Evolutionary conservation across 2,113 vertebrate species (phyloP).

Genomic region (Caranx ignobilis): DNA sequence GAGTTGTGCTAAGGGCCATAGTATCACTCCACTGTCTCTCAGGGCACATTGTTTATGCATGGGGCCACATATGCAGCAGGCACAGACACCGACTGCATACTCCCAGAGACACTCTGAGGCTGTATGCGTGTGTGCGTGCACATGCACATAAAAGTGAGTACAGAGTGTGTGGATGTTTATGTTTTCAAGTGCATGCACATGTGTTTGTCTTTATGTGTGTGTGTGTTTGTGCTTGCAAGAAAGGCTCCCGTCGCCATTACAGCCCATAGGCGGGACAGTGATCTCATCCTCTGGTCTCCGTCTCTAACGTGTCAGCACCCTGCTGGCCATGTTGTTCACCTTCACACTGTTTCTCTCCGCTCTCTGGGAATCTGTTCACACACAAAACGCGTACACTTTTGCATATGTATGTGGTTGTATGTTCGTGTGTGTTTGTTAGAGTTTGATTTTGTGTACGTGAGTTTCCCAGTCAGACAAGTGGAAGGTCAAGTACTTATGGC

Average conservation of each 20-base stretch:
- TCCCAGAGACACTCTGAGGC: slow-evolving; percentile 65
- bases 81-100: slow-evolving; percentile 68
- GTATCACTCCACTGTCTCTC: slow-evolving; percentile 80
- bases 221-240: slow-evolving; percentile 14
- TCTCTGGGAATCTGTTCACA: slow-evolving; percentile 47
- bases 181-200: slow-evolving; percentile 35
- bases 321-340: slow-evolving; percentile 68
- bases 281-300: slow-evolving; percentile 69
- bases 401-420: slow-evolving; percentile 58
- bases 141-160: slow-evolving; percentile 38
- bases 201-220: slow-evolving; percentile 20
- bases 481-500: slow-evolving; percentile 73
- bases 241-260: slow-evolving; percentile 31
- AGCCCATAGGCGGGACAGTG: slow-evolving; percentile 60
- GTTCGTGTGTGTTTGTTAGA: slow-evolving; percentile 28
- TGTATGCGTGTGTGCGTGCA: slow-evolving; percentile 32
- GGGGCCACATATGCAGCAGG: slow-evolving; percentile 78
- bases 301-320: slow-evolving; percentile 64
- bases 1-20: slow-evolving; percentile 81
- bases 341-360: slow-evolving; percentile 51
- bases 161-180: slow-evolving; percentile 43
- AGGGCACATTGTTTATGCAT: slow-evolving; percentile 83
- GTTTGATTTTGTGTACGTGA: slow-evolving; percentile 54
- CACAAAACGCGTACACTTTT: slow-evolving; percentile 34
- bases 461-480: slow-evolving; percentile 69